These are phyloP conservation scores for Sceliomorpha sp. DNA, from an alignment of 2,888 invertebrate species.

Conservation along the genomic window DNA sequence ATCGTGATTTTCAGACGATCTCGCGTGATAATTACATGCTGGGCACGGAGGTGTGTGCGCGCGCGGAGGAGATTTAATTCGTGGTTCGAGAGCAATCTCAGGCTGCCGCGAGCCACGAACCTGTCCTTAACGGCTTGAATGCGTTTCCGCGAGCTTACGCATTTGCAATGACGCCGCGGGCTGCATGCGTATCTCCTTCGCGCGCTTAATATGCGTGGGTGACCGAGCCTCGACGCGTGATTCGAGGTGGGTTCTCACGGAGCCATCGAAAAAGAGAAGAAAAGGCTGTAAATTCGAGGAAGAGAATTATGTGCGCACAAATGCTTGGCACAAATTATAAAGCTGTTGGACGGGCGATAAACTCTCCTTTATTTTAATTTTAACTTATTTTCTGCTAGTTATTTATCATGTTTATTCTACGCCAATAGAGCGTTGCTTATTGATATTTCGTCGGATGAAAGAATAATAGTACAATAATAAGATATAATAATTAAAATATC, in stretches of 20 bases:
- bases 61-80: constrained; percentile 36
- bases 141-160: constrained; percentile 55
- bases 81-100: constrained; percentile 50
- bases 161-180: constrained; percentile 48
- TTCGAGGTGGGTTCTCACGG: constrained; percentile 76
- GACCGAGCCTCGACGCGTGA: constrained; percentile 71
- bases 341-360: background rate
- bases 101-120: constrained; percentile 43
- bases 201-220: constrained; percentile 75
- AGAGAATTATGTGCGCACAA: constrained; percentile 21
- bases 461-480: too few relatives aligned
- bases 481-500: too few relatives aligned
- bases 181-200: constrained; percentile 53
- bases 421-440: too few relatives aligned
- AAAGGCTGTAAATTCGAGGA: constrained; percentile 41
- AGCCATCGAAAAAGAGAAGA: constrained; percentile 42
- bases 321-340: background rate
- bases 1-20: constrained; percentile 32
- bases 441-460: too few relatives aligned
- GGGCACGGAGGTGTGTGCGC: constrained; percentile 23
- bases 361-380: background rate
- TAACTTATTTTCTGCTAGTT: background rate
- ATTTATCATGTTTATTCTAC: too few relatives aligned
- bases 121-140: constrained; percentile 52
- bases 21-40: constrained; percentile 33